Percentiles rank a stretch among this genome's conserved stretches.
Evolutionary conservation across 2,888 invertebrate genomes (phyloP).

Genomic region (Psylliodes chrysocephalus): DNA sequence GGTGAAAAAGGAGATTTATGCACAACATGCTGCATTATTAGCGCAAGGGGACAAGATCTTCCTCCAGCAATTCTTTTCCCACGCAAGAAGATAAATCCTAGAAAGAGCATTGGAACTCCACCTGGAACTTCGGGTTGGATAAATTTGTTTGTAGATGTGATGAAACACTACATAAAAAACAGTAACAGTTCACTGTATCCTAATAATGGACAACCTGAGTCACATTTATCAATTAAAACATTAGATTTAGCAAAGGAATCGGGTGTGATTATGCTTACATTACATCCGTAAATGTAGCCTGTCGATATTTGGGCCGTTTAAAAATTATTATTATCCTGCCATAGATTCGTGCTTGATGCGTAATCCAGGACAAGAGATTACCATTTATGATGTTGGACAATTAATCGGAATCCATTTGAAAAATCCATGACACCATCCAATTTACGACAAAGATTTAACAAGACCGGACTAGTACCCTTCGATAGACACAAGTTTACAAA

Average conservation of each 20-base stretch:
- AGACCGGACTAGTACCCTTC: slow-evolving; percentile 10
- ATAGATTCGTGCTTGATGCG: slow-evolving; percentile 55
- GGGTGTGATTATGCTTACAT: slow-evolving; percentile 51
- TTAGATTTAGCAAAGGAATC: slow-evolving; percentile 56
- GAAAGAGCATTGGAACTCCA: slow-evolving; percentile 21
- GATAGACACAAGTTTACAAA: not conserved
- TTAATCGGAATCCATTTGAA: too few relatives aligned
- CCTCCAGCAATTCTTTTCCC: slow-evolving; percentile 49
- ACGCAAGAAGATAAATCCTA: slow-evolving; percentile 36
- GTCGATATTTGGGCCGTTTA: slow-evolving; percentile 29
- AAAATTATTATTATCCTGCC: slow-evolving; percentile 31
- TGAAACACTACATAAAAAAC: slow-evolving; percentile 29
- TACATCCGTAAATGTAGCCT: slow-evolving; percentile 54
- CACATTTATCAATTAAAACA: too few relatives aligned
- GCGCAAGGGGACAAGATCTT: slow-evolving; percentile 37
- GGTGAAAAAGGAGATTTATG: slow-evolving; percentile 51
- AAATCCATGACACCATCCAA: too few relatives aligned
- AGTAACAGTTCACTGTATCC: slow-evolving; percentile 43
- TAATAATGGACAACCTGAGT: too few relatives aligned
- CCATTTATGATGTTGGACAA: too few relatives aligned
- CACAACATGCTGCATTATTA: too few relatives aligned
- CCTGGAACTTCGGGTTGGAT: slow-evolving; percentile 37
- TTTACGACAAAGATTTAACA: not conserved
- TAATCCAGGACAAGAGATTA: slow-evolving; percentile 20
- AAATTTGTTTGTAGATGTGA: slow-evolving; percentile 33